Evolutionary conservation across 1,140 invertebrate genomes (phyloP).

Genomic region (Tetranychus cinnabarinus): DNA sequence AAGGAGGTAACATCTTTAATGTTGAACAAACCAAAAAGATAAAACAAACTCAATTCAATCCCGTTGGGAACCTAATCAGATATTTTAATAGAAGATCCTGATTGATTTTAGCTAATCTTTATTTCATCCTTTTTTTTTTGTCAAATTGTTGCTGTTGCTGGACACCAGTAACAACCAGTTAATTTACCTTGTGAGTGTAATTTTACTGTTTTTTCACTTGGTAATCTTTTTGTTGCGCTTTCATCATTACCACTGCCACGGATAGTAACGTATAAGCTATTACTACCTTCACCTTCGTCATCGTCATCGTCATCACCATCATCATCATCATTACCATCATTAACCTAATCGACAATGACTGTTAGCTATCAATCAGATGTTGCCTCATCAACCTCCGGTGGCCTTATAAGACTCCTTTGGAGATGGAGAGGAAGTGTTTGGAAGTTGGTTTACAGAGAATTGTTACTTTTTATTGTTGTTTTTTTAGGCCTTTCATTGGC

Average conservation of each 20-base stretch:
- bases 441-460: constrained; percentile 82
- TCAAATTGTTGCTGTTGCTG: not conserved
- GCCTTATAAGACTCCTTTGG: constrained; percentile 40
- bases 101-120: no score
- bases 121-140: no score
- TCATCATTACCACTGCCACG: no score
- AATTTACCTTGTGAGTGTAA: not conserved
- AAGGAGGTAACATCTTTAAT: no score
- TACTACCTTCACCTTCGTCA: not conserved
- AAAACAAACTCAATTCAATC: no score
- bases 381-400: constrained; percentile 39
- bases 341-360: constrained; percentile 32
- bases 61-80: no score
- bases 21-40: no score
- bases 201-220: no score
- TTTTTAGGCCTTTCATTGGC: constrained; percentile 68
- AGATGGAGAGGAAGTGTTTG: constrained; percentile 95
- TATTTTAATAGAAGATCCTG: no score
- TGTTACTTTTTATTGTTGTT: constrained; percentile 56
- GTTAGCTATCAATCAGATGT: constrained; percentile 49
- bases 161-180: not conserved
- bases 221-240: no score
- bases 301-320: not conserved
- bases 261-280: no score
- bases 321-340: not conserved